Base-by-base conservation (phyloP, 2,888 invertebrate genomes). In the Drosophila monieri region DNA sequence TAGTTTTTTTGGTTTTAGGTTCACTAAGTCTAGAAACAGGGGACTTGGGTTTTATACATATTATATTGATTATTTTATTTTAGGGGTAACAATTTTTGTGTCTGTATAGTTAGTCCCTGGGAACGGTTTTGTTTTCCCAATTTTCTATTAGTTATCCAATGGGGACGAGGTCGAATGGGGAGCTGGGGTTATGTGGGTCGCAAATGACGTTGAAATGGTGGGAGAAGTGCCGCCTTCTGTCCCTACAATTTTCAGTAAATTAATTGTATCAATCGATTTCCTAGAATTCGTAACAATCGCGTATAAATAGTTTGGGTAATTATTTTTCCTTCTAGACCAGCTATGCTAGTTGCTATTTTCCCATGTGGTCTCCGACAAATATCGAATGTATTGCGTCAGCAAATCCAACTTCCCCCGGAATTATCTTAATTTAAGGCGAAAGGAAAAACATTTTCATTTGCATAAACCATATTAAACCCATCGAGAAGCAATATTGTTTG, bases 391-490 rank as follows among this genome's bases (percentile, higher is more conserved):
- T 57, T 53, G 41, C 47, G 49, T 56, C 51, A 53, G 41, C 52
- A 30, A 14, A 6, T 6, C 35, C n/a, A 21, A 15, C 9, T 5
- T 32, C 14, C 9, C 9, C 18, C 10, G 0, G 43, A 27, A 43
- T 52, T 55, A 58, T 59, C 46, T 55, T 59, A 55, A 72, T 58
- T 54, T 57, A 61, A 61, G 32, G 46, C 44, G 56, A 39, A 39
- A 30, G 18, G 60, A 43, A 54, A 47, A 32, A 54, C 57, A 69
- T 59, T 44, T 47, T 27, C 44, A 80, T 85, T 83, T 85, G 73
- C 80, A 85, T 80, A 72, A 74, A 74, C 71, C 61, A 61, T 55
- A 57, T 58, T 67, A 74, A 74, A 39, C 52, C 60, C 37, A 70
- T 66, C 55, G 54, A 61, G 48, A 68, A 48, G 44, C 59, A 64